These are phyloP conservation scores for Reticulitermes speratus DNA, from an alignment of 1,140 invertebrate genomes.

Conservation along the genomic window DNA sequence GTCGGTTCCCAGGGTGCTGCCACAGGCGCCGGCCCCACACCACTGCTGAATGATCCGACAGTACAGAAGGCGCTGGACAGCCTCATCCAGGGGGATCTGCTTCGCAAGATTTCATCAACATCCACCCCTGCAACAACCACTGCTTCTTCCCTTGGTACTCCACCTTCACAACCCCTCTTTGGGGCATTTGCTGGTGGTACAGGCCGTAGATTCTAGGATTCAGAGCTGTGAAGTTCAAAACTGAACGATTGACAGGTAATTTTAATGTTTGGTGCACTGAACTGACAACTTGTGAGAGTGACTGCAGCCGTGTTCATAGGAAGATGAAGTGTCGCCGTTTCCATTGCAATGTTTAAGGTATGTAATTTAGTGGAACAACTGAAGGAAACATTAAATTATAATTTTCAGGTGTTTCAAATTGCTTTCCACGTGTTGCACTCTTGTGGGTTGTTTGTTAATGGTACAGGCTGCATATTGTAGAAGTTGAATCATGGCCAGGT, in stretches of 20 bases:
- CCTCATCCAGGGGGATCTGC: conserved; percentile 63
- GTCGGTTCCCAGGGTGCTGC: conserved; percentile 37
- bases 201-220: not conserved
- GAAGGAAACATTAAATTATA: not conserved
- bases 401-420: not conserved
- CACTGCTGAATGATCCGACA: conserved; percentile 67
- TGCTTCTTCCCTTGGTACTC: conserved; percentile 22
- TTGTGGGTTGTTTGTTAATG: no score
- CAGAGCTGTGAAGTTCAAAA: not conserved
- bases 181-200: not conserved
- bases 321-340: not conserved
- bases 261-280: not conserved
- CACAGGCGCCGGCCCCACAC: conserved; percentile 49
- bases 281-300: not conserved
- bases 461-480: no score
- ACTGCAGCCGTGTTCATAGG: not conserved
- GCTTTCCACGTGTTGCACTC: not conserved
- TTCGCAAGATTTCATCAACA: conserved; percentile 51
- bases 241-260: not conserved
- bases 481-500: no score
- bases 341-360: not conserved
- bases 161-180: conserved; percentile 27
- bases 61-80: conserved; percentile 75
- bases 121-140: conserved; percentile 20
- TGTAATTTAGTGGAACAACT: not conserved